Percentiles rank a stretch among this genome's conserved stretches.
phyloP scores from a whole-genome alignment of 2,113 vertebrate genomes.

The Chunga burmeisteri region DNA sequence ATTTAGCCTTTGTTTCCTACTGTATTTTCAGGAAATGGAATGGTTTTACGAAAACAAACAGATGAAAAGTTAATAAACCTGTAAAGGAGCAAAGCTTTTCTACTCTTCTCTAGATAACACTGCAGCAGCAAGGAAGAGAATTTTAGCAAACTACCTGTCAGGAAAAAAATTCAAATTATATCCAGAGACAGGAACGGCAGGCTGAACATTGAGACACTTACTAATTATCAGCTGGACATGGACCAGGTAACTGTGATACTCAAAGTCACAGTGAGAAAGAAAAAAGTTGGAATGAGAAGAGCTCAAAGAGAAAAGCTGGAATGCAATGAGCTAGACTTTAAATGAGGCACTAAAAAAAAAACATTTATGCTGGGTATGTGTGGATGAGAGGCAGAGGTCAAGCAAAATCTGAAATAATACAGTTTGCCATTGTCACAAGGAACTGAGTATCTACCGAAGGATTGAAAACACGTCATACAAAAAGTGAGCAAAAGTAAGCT shows the following conservation, averaged over 20 bases:
- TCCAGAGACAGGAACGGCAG: background rate
- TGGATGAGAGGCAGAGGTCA: background rate
- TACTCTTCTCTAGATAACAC: background rate
- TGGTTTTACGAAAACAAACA: background rate
- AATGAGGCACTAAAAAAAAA: background rate
- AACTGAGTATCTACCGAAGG: background rate
- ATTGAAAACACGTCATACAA: background rate
- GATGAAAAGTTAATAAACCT: background rate
- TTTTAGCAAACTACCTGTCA: background rate
- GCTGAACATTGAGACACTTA: background rate
- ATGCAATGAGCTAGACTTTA: background rate
- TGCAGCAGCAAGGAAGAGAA: background rate
- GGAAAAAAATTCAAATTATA: background rate
- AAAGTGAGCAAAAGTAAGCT: background rate
- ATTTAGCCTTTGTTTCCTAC: background rate
- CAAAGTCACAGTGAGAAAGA: background rate
- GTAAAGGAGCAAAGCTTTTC: background rate
- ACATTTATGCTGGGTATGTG: background rate
- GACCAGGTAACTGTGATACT: background rate
- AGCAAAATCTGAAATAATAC: background rate
- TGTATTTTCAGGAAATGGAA: background rate
- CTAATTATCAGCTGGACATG: background rate
- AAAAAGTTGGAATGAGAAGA: background rate
- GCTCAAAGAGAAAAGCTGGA: background rate
- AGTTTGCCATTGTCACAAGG: background rate